These are phyloP conservation scores for Spongilla lacustris DNA, from an alignment of 37 sponge, comb jelly and placozoan genomes.

Conservation along the genomic window DNA sequence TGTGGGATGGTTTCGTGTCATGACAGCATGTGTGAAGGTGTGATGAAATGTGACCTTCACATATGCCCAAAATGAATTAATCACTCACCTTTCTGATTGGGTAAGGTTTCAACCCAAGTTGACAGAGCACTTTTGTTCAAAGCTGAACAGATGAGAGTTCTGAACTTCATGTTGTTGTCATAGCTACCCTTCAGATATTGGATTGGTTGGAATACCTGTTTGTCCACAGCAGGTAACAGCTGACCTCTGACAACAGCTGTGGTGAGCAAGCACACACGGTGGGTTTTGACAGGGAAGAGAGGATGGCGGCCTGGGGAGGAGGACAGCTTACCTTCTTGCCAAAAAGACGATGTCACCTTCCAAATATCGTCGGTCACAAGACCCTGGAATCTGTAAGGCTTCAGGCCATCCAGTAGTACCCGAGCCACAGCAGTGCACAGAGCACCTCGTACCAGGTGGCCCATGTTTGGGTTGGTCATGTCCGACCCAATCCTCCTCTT, in stretches of 20 bases:
- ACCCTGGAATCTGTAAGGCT: constrained; percentile 65
- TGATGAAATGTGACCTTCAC: not conserved
- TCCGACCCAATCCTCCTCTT: constrained; percentile 61
- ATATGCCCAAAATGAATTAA: not conserved
- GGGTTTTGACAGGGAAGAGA: not conserved
- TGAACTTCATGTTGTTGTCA: constrained; percentile 69
- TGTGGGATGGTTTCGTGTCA: no score
- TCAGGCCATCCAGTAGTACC: constrained; percentile 73
- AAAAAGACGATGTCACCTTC: constrained; percentile 69
- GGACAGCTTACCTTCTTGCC: constrained; percentile 60
- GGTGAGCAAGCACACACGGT: not conserved
- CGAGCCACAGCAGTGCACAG: constrained; percentile 67
- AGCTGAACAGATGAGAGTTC: constrained; percentile 68
- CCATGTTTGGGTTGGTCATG: constrained; percentile 60
- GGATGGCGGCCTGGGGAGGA: not conserved
- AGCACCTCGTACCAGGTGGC: constrained; percentile 67
- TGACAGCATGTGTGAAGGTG: no score
- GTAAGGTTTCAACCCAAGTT: constrained; percentile 44
- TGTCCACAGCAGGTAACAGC: constrained; percentile 21
- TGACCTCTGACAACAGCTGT: not conserved
- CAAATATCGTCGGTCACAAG: constrained; percentile 65
- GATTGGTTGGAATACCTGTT: constrained; percentile 50
- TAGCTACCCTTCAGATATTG: constrained; percentile 13
- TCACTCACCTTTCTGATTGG: constrained; percentile 46
- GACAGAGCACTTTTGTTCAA: constrained; percentile 46